A percentile compares a stretch with the other conserved stretches of the same genome.
phyloP scores from a whole-genome alignment of 2,113 vertebrate species.

The Eulemur macaco region DNA sequence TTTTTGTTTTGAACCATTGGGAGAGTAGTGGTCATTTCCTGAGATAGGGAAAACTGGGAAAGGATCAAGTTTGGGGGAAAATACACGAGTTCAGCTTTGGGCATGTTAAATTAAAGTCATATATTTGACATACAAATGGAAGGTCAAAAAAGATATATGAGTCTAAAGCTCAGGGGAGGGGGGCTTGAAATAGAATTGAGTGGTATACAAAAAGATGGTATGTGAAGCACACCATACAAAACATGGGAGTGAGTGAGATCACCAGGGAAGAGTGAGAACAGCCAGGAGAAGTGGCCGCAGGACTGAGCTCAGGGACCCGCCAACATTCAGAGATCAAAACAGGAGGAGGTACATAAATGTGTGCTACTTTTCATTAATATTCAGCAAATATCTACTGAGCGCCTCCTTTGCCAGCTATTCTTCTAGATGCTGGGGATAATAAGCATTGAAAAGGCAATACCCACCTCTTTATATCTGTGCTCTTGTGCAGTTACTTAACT shows the following conservation, averaged over 20 bases:
- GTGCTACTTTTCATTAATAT: not conserved
- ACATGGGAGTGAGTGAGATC: rapidly evolving
- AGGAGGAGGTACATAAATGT: too few relatives aligned
- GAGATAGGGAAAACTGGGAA: not conserved
- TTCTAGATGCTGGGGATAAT: not conserved
- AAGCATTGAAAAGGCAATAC: not conserved
- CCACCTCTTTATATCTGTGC: not conserved
- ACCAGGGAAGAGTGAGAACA: too few relatives aligned
- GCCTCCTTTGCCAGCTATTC: not conserved
- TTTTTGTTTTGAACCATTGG: not conserved
- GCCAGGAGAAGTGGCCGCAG: not conserved
- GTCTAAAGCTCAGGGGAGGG: not conserved
- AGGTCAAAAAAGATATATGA: not conserved
- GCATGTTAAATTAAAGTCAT: not conserved
- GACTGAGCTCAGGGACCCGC: not conserved
- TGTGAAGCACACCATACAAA: rapidly evolving
- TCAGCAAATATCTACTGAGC: not conserved
- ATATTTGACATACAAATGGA: not conserved
- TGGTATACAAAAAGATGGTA: not conserved
- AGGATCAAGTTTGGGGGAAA: not conserved
- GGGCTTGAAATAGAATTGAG: not conserved
- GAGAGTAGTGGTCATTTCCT: not conserved
- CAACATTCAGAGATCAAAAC: not conserved
- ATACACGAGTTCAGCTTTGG: not conserved
- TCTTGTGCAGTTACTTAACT: not conserved